Conservation (phyloP, 2,888 invertebrate species). For the Meloe dianella region DNA sequence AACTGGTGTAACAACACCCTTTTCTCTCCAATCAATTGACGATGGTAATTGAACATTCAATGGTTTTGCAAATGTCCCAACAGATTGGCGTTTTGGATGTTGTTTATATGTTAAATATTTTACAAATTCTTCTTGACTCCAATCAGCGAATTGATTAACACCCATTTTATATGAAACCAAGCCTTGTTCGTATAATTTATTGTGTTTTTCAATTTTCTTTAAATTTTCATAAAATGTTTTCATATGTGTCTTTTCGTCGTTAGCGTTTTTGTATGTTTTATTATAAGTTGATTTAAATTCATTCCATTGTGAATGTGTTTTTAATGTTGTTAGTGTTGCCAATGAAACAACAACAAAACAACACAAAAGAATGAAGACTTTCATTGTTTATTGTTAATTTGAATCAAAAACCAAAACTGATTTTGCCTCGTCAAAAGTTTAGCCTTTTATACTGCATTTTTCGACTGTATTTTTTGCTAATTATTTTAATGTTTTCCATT, state of each 20-base stretch:
- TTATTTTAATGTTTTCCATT: no score
- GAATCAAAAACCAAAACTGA: no score
- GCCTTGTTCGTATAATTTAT: constrained; percentile 33
- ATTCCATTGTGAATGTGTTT: not conserved
- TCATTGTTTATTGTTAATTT: not conserved
- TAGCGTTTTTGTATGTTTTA: not conserved
- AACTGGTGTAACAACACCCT: constrained; percentile 80
- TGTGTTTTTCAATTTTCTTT: constrained; percentile 34
- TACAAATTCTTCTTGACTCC: not conserved
- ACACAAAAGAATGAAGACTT: not conserved
- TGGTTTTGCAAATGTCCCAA: no score
- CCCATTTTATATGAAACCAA: constrained; percentile 29
- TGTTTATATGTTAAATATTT: not conserved
- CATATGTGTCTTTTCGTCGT: not conserved
- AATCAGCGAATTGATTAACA: constrained; percentile 49
- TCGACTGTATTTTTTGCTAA: no score
- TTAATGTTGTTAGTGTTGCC: not conserved
- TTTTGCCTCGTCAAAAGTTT: no score
- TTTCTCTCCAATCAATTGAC: constrained; percentile 75
- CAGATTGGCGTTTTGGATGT: not conserved
- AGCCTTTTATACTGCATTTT: no score
- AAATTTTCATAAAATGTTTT: constrained; percentile 27
- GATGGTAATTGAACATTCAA: not conserved
- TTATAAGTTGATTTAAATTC: not conserved
- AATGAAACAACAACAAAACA: not conserved